Percentiles rank a stretch among this genome's conserved stretches.
These are phyloP conservation scores for Zosterops lateralis DNA, from an alignment of 2,113 vertebrate species.

Conservation along the genomic window DNA sequence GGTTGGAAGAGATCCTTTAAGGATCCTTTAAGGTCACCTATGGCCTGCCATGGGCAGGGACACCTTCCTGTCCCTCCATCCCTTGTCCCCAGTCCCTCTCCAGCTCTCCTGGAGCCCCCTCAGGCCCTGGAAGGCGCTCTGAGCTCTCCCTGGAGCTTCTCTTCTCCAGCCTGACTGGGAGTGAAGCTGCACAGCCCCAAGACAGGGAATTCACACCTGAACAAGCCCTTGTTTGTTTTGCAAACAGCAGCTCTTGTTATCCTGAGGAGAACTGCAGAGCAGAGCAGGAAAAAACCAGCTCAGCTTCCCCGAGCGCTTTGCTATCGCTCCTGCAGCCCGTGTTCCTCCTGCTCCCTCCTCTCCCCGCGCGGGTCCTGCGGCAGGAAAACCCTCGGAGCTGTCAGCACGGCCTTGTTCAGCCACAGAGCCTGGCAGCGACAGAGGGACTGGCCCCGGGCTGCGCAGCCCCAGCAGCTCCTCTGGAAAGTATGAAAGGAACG, in stretches of 20 bases:
- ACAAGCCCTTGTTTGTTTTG: neutral
- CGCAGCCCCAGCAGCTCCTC: neutral
- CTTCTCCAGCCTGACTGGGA: neutral
- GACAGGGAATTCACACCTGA: neutral
- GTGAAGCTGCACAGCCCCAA: neutral
- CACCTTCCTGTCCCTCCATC: neutral
- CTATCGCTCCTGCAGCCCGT: accelerated
- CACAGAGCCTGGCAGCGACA: accelerated
- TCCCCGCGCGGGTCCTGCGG: neutral
- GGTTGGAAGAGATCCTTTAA: neutral
- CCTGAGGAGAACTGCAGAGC: neutral
- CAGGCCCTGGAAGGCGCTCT: accelerated
- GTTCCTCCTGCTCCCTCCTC: neutral
- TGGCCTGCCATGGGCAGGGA: neutral
- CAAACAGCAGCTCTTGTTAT: neutral
- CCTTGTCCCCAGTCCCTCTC: neutral
- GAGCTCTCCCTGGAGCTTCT: neutral
- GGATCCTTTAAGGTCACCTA: neutral
- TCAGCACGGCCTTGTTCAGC: neutral
- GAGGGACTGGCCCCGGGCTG: neutral
- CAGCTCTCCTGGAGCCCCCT: neutral
- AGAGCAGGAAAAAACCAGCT: accelerated
- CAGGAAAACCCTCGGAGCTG: neutral
- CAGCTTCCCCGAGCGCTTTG: accelerated
- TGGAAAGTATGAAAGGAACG: accelerated